Evolutionary conservation across 2,113 vertebrate species (phyloP).

Genomic region (Centrocercus urophasianus): DNA sequence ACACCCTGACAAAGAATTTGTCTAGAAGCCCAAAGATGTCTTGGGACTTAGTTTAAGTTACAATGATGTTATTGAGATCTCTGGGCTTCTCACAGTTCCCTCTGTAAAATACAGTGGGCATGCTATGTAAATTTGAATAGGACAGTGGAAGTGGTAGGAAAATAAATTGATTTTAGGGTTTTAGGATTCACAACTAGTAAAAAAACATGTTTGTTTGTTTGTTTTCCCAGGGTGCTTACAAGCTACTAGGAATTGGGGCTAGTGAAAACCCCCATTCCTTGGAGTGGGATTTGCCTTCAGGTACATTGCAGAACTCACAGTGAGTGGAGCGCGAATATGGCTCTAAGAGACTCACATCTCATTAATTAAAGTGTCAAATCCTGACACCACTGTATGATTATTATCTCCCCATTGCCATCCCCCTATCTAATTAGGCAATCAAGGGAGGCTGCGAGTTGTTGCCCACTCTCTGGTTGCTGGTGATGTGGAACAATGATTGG

Average conservation of each 20-base stretch:
- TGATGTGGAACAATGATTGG: background rate
- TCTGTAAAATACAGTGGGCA: rapidly evolving
- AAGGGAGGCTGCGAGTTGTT: background rate
- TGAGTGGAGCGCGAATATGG: background rate
- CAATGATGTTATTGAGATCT: background rate
- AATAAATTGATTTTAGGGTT: background rate
- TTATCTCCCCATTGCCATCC: background rate
- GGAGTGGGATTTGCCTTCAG: background rate
- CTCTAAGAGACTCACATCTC: background rate
- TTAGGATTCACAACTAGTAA: background rate
- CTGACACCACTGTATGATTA: background rate
- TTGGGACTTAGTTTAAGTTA: background rate
- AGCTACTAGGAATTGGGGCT: background rate
- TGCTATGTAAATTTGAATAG: background rate
- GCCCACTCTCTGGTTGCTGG: constrained; percentile 12
- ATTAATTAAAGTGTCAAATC: background rate
- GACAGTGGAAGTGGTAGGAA: background rate
- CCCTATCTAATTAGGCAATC: background rate
- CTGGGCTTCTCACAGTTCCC: background rate
- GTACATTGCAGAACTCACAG: background rate
- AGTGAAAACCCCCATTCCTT: background rate
- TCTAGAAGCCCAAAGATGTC: background rate
- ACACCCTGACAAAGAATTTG: background rate
- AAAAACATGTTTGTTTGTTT: background rate
- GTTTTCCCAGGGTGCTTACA: background rate